Percentiles rank a stretch among this genome's conserved stretches.
These are phyloP conservation scores for Apodemia duryi DNA, from an alignment of 2,888 invertebrate species.

Conservation along the genomic window DNA sequence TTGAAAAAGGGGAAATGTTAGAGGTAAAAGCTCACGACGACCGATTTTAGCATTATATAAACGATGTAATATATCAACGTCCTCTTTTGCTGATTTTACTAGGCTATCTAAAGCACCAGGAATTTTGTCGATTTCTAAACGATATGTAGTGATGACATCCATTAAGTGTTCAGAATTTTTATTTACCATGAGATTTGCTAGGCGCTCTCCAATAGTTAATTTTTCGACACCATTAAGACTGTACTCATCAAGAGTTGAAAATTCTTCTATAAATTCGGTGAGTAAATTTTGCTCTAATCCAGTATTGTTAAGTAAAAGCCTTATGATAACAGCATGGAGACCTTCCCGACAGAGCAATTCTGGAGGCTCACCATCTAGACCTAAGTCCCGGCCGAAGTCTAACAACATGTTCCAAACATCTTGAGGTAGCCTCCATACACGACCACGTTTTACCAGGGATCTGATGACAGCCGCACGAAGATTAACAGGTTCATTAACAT, in stretches of 20 bases:
- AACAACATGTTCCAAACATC: slow-evolving; percentile 46
- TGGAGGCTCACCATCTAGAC: slow-evolving; percentile 46
- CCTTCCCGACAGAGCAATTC: slow-evolving; percentile 50
- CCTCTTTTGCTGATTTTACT: slow-evolving; percentile 32
- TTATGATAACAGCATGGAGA: slow-evolving; percentile 52
- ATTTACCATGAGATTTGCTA: slow-evolving; percentile 36
- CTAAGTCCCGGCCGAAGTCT: slow-evolving; percentile 47
- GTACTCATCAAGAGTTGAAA: slow-evolving; percentile 47
- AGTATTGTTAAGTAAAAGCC: slow-evolving; percentile 39
- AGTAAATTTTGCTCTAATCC: slow-evolving; percentile 34
- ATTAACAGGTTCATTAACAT: slow-evolving; percentile 50
- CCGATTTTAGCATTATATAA: slow-evolving; percentile 42
- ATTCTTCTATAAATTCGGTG: slow-evolving; percentile 40
- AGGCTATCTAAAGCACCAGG: slow-evolving; percentile 37
- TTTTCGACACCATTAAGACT: slow-evolving; percentile 41
- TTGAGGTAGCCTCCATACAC: slow-evolving; percentile 48
- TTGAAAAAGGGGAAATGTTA: slow-evolving; percentile 41
- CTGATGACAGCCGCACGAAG: slow-evolving; percentile 53
- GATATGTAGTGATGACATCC: slow-evolving; percentile 34
- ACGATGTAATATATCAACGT: slow-evolving; percentile 37
- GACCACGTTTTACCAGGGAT: slow-evolving; percentile 53
- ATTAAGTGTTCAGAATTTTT: slow-evolving; percentile 38
- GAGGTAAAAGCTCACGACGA: slow-evolving; percentile 43
- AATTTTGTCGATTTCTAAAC: slow-evolving; percentile 30
- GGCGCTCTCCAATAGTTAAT: slow-evolving; percentile 31